Evolutionary conservation across 2,888 invertebrate genomes (phyloP), one percentile per base, ranked within the genome.

Genomic region (Megastigmus dorsalis): DNA sequence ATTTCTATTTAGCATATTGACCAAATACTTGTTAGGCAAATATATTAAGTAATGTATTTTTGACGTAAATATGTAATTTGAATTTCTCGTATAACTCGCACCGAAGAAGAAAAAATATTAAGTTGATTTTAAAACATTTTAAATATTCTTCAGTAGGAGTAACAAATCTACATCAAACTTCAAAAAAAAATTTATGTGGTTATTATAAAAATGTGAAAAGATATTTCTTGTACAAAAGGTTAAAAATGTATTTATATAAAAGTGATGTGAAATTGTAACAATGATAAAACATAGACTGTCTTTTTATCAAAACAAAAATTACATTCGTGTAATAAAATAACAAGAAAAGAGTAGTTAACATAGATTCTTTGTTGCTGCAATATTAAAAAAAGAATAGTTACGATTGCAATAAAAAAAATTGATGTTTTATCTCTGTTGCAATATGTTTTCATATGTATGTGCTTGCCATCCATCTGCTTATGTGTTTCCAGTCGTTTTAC

Each of bases 1-100:
- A 72, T 66, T 60, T 81, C 74, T 78, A 80, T 82, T 79, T 80
- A 82, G 79, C 72, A 78, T 75, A 79, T 81, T 81, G 81, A 82
- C 80, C 80, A 82, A 82, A 80, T 80, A 80, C 71, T 77, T 80
- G 77, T 79, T 80, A 80, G 78, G 26, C 10, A 62, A 62, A 62
- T 62, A 54, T 62, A 62, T 62, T 54, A 55, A 20, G 66, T 48
- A 55, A 63, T 26, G 38, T 59, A 72, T 72, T 72, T 65, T 65
- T 60, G 52, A 67, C 66, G 41, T 54, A 50, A 72, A 59, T 41
- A 63, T 52, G 60, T 54, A 69, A 62, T n/a, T 62, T 45, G 20
- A 36, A 48, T n/a, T 71, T 71, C 28, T 63, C 45, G 4, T 20
- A 55, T 57, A n/a, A 45, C 48, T 62, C 18, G 20, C 20, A 9